Conservation (phyloP, 2,797 vertebrate genomes). For the Pteropus rufus region DNA sequence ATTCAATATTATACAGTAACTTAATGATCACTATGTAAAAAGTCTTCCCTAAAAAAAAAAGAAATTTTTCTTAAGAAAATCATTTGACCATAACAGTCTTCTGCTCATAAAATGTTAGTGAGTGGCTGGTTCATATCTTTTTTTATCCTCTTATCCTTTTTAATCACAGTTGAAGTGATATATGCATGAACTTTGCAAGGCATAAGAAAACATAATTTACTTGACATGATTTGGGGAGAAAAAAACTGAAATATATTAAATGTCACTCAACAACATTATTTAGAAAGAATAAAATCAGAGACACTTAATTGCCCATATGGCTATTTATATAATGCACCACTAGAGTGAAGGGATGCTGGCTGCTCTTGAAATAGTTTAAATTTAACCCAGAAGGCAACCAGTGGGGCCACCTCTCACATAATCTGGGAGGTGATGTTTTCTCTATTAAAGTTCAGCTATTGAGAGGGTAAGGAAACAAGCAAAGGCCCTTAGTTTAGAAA, state of each 20-base stretch:
- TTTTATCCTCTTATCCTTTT: constrained; percentile 54
- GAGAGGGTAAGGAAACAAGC: constrained; percentile 36
- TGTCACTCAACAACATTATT: constrained; percentile 60
- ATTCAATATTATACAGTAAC: constrained; percentile 53
- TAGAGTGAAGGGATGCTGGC: constrained; percentile 46
- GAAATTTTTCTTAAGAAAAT: constrained; percentile 31
- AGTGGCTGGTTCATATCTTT: constrained; percentile 42
- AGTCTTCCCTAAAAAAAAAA: neutral
- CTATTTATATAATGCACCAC: constrained; percentile 62
- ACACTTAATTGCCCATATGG: constrained; percentile 71
- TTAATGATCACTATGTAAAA: constrained; percentile 31
- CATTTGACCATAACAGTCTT: constrained; percentile 8
- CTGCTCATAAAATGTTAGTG: constrained; percentile 41
- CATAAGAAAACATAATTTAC: constrained; percentile 69
- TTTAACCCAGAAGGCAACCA: constrained; percentile 61
- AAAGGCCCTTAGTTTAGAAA: neutral
- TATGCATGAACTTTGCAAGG: constrained; percentile 58
- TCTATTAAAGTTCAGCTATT: constrained; percentile 53
- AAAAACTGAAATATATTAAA: constrained; percentile 71
- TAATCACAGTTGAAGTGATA: constrained; percentile 58
- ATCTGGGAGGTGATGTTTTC: constrained; percentile 59
- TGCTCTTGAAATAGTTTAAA: constrained; percentile 69
- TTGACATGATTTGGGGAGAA: constrained; percentile 60
- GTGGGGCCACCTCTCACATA: constrained; percentile 36
- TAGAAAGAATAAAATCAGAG: constrained; percentile 66